A percentile compares a stretch with the other conserved stretches of the same genome.
phyloP scores from a whole-genome alignment of 2,888 invertebrate genomes.

The Catocala fraxini region DNA sequence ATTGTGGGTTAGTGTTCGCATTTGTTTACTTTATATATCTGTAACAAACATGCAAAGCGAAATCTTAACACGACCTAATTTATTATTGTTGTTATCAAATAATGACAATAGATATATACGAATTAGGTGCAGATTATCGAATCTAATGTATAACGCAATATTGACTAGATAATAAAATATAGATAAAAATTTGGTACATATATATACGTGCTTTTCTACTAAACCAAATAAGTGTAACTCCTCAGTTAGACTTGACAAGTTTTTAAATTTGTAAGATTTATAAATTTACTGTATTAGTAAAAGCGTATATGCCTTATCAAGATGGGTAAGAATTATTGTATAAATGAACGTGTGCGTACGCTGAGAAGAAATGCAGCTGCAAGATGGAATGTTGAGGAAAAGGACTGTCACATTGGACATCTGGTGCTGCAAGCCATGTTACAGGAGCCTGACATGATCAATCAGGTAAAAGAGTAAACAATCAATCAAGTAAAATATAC shows the following conservation, averaged over 20 bases:
- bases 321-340: conserved; percentile 51
- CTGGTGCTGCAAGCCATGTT: conserved; percentile 59
- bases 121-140: not conserved
- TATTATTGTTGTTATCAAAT: not conserved
- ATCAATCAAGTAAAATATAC: too few relatives aligned
- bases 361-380: conserved; percentile 57
- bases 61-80: not conserved
- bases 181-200: not conserved
- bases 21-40: not conserved
- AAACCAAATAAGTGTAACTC: not conserved
- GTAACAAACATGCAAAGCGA: not conserved
- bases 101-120: not conserved
- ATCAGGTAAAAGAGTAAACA: conserved; percentile 51
- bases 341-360: conserved; percentile 47
- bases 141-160: not conserved
- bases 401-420: conserved; percentile 64
- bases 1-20: not conserved
- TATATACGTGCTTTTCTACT: not conserved
- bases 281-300: too few relatives aligned
- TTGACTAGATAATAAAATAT: not conserved
- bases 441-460: conserved; percentile 50
- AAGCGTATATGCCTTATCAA: conserved; percentile 16
- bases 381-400: conserved; percentile 53
- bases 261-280: too few relatives aligned
- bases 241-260: too few relatives aligned